These are phyloP conservation scores for Polyommatus icarus DNA, from an alignment of 2,888 invertebrate genomes.

Conservation along the genomic window DNA sequence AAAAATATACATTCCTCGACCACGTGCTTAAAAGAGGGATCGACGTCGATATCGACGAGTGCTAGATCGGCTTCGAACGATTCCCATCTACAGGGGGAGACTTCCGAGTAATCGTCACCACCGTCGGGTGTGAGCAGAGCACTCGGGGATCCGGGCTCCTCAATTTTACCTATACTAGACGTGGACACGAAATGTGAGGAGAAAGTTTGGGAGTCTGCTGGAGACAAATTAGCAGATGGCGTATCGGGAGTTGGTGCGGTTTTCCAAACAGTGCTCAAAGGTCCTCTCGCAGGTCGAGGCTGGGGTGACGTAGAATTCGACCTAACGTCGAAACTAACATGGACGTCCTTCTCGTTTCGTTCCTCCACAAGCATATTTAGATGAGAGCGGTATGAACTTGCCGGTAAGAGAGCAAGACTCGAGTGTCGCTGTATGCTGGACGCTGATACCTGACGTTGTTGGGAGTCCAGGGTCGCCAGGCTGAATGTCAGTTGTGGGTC, in stretches of 20 bases:
- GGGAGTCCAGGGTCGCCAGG: slow-evolving; percentile 80
- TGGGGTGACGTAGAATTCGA: slow-evolving; percentile 61
- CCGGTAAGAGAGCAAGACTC: slow-evolving; percentile 71
- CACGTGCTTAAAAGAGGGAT: slow-evolving; percentile 82
- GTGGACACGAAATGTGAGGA: slow-evolving; percentile 82
- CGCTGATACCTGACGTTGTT: slow-evolving; percentile 83
- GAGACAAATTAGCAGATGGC: slow-evolving; percentile 83
- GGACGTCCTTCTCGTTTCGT: slow-evolving; percentile 70
- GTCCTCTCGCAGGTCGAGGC: slow-evolving; percentile 67
- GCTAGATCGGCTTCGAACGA: slow-evolving; percentile 82
- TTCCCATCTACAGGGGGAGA: slow-evolving; percentile 82
- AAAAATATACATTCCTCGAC: slow-evolving; percentile 82
- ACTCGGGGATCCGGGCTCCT: slow-evolving; percentile 77
- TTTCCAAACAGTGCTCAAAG: slow-evolving; percentile 70
- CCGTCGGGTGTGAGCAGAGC: slow-evolving; percentile 81
- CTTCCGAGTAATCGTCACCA: slow-evolving; percentile 66
- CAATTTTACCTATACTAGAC: slow-evolving; percentile 71
- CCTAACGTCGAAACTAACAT: slow-evolving; percentile 72
- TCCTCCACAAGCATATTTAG: slow-evolving; percentile 75
- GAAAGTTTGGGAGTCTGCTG: slow-evolving; percentile 81
- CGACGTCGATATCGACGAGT: slow-evolving; percentile 81
- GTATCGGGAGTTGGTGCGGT: slow-evolving; percentile 83
- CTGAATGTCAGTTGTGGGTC: slow-evolving; percentile 85
- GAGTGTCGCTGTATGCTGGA: slow-evolving; percentile 74
- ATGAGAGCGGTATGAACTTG: slow-evolving; percentile 74